A percentile compares a stretch with the other conserved stretches of the same genome.
Evolutionary conservation across 2,113 vertebrate species (phyloP).

Genomic region (Pogonocichla stellata): DNA sequence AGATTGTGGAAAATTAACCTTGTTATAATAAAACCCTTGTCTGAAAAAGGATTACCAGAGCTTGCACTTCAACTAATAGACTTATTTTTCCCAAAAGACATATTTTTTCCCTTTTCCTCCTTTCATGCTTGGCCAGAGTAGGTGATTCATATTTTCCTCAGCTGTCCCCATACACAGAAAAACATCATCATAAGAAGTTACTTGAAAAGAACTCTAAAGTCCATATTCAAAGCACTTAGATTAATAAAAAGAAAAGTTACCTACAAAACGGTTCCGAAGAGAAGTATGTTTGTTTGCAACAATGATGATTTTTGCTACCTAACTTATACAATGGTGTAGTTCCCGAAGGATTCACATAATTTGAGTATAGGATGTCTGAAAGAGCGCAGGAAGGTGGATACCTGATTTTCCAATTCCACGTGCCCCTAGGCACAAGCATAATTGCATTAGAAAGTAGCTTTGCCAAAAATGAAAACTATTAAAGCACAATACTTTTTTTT

Average conservation of each 20-base stretch:
- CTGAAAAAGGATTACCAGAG: neutral
- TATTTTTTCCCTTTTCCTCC: neutral
- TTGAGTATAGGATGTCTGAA: neutral
- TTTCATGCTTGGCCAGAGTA: neutral
- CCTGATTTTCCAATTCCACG: neutral
- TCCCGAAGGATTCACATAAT: neutral
- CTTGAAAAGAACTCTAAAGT: neutral
- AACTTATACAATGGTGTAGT: neutral
- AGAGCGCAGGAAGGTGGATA: neutral
- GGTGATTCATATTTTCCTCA: neutral
- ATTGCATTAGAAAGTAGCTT: neutral
- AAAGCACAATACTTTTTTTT: neutral
- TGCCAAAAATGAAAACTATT: constrained; percentile 44
- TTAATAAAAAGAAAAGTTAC: neutral
- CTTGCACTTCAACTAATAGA: neutral
- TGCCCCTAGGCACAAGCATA: neutral
- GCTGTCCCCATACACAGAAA: neutral
- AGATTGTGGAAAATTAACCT: neutral
- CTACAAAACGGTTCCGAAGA: neutral
- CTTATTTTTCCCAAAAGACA: neutral
- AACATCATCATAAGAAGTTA: neutral
- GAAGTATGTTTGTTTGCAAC: neutral
- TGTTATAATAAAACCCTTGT: neutral
- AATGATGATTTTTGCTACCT: neutral
- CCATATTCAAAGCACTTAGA: neutral